Conservation (phyloP, 2,113 vertebrate species). For the Engystomops pustulosus region DNA sequence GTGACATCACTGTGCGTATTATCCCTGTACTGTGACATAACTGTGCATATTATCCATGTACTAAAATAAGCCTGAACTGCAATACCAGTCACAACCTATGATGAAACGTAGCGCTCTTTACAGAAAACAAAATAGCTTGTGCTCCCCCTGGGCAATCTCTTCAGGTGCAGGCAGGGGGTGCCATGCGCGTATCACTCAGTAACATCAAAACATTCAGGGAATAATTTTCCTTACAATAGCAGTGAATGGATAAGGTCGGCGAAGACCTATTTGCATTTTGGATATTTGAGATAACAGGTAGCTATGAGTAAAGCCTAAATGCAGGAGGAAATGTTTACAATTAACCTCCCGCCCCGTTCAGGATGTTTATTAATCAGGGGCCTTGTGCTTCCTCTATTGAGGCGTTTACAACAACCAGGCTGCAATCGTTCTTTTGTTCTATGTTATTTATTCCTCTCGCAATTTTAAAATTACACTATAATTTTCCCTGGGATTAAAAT, state of each 20-base stretch:
- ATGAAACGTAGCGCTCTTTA: no score
- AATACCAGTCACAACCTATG: no score
- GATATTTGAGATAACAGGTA: background rate
- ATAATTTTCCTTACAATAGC: background rate
- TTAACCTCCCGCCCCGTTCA: background rate
- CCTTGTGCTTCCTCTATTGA: background rate
- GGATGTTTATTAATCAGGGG: background rate
- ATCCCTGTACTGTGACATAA: no score
- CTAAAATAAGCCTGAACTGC: no score
- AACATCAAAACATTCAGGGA: background rate
- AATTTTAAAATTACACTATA: slow-evolving; percentile 21
- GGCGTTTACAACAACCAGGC: background rate
- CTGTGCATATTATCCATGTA: no score
- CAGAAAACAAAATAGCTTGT: no score
- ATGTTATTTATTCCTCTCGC: slow-evolving; percentile 16
- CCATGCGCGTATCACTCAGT: background rate
- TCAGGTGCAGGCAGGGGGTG: background rate
- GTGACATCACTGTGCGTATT: no score
- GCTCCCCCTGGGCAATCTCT: background rate
- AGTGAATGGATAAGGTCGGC: background rate
- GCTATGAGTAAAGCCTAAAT: background rate
- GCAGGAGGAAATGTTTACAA: slow-evolving; percentile 9
- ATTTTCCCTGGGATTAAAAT: slow-evolving; percentile 36
- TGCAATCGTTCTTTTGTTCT: slow-evolving; percentile 1
- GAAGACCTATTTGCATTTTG: background rate